Evolutionary conservation across 2,113 vertebrate species (phyloP).

Genomic region (Hystrix brachyura): DNA sequence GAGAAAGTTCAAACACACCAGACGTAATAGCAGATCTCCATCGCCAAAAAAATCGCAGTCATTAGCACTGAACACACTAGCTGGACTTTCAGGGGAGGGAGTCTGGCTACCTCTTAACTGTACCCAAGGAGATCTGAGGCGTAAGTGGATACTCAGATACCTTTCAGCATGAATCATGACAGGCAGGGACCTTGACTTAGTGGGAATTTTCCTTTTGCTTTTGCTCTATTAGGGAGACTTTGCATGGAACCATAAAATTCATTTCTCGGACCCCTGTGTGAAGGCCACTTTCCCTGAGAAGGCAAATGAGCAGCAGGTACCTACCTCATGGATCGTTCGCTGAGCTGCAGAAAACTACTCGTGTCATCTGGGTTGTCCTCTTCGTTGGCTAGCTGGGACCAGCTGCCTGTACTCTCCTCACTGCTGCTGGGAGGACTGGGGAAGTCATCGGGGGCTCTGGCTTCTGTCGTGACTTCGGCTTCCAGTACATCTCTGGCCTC

Average conservation of each 20-base stretch:
- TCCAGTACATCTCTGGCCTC: conserved; percentile 76
- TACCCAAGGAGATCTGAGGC: not conserved
- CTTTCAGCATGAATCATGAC: not conserved
- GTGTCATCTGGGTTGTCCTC: conserved; percentile 96
- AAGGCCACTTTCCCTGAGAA: not conserved
- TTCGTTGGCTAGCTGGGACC: conserved; percentile 96
- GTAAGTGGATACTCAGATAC: not conserved
- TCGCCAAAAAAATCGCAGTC: not conserved
- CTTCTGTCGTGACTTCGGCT: conserved; percentile 83
- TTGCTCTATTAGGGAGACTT: not conserved
- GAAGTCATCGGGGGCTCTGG: conserved; percentile 88
- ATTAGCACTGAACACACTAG: not conserved
- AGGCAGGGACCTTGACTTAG: not conserved
- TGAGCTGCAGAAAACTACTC: conserved; percentile 98
- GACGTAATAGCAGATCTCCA: not conserved
- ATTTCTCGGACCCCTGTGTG: not conserved
- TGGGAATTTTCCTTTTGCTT: not conserved
- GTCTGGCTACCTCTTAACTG: not conserved
- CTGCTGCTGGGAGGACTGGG: conserved; percentile 94
- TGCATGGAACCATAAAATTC: not conserved
- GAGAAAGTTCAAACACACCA: conserved; percentile 22
- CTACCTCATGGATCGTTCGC: conserved; percentile 94
- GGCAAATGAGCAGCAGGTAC: conserved; percentile 77
- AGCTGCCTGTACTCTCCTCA: conserved; percentile 97
- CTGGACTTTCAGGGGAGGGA: not conserved